Percentiles rank a stretch among this genome's conserved stretches.
Conservation (phyloP, 1,140 invertebrate genomes). For the Eupeodes corollae region DNA sequence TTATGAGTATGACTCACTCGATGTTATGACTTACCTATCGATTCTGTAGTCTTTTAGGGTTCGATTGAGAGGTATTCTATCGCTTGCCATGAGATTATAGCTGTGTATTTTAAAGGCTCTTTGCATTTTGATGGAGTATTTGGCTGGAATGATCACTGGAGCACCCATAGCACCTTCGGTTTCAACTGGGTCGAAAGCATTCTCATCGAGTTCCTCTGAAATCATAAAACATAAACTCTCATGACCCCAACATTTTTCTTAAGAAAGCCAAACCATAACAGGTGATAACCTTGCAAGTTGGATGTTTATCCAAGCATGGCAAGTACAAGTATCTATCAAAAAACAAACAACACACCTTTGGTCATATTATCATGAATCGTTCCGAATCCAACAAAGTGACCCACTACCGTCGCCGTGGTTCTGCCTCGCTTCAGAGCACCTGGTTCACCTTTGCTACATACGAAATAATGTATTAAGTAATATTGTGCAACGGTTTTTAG, state of each 20-base stretch:
- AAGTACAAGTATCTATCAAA: too few relatives aligned
- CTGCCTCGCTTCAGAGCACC: slow-evolving; percentile 27
- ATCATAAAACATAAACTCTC: slow-evolving; percentile 18
- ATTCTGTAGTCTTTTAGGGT: slow-evolving; percentile 80
- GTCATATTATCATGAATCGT: slow-evolving; percentile 36
- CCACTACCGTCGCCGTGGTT: slow-evolving; percentile 32
- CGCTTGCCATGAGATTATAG: slow-evolving; percentile 85
- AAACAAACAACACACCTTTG: slow-evolving; percentile 16
- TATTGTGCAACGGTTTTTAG: too few relatives aligned
- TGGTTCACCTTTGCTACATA: slow-evolving; percentile 18
- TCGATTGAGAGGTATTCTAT: slow-evolving; percentile 82
- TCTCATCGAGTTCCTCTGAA: slow-evolving; percentile 70
- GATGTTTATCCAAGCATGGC: not conserved
- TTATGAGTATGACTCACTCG: too few relatives aligned
- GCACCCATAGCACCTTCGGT: slow-evolving; percentile 67
- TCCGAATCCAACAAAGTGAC: slow-evolving; percentile 36
- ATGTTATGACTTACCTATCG: slow-evolving; percentile 35
- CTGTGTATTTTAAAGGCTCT: slow-evolving; percentile 76
- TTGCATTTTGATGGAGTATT: slow-evolving; percentile 63
- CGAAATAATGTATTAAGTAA: too few relatives aligned
- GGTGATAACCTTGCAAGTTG: not conserved
- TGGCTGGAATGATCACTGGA: slow-evolving; percentile 65
- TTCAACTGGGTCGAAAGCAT: slow-evolving; percentile 64
- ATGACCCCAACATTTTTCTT: too few relatives aligned
- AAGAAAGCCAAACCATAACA: not conserved